phyloP scores from a whole-genome alignment of 2,888 invertebrate genomes.

The Suillia variegata region DNA sequence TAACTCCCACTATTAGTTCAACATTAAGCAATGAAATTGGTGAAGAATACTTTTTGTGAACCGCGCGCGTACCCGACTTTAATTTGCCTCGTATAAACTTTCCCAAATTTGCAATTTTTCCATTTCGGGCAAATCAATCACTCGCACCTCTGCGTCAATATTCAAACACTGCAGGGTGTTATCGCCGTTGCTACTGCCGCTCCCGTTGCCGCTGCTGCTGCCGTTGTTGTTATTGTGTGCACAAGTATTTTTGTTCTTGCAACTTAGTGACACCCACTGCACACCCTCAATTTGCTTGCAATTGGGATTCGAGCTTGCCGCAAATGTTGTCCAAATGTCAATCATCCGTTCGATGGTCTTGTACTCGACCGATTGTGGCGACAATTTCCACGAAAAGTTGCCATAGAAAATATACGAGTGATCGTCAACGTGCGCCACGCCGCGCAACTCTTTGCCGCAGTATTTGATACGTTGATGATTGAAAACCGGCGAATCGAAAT shows the following conservation, averaged over 20 bases:
- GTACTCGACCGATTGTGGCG: constrained; percentile 48
- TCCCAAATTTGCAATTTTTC: constrained; percentile 50
- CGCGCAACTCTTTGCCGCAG: constrained; percentile 48
- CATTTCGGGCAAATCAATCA: constrained; percentile 52
- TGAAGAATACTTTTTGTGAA: too few relatives aligned
- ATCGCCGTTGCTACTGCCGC: constrained; percentile 29
- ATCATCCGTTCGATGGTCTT: constrained; percentile 55
- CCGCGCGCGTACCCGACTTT: too few relatives aligned
- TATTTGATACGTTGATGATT: constrained; percentile 53
- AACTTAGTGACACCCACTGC: constrained; percentile 48
- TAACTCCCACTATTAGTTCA: too few relatives aligned
- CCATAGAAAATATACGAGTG: constrained; percentile 57
- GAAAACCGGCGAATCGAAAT: constrained; percentile 55
- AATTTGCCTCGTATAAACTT: constrained; percentile 36
- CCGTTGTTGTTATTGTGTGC: too few relatives aligned
- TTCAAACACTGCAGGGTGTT: constrained; percentile 46
- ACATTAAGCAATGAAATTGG: too few relatives aligned
- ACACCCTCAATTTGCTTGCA: constrained; percentile 34
- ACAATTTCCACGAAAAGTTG: constrained; percentile 45
- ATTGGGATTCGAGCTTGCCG: constrained; percentile 51
- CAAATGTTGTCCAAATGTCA: constrained; percentile 53
- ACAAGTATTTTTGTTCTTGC: too few relatives aligned
- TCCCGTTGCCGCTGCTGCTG: constrained; percentile 39
- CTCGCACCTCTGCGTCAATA: constrained; percentile 40
- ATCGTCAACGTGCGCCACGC: constrained; percentile 58